Percentiles rank a stretch among this genome's conserved stretches.
phyloP scores from a whole-genome alignment of 2,113 vertebrate genomes.

The Corvus hawaiiensis region DNA sequence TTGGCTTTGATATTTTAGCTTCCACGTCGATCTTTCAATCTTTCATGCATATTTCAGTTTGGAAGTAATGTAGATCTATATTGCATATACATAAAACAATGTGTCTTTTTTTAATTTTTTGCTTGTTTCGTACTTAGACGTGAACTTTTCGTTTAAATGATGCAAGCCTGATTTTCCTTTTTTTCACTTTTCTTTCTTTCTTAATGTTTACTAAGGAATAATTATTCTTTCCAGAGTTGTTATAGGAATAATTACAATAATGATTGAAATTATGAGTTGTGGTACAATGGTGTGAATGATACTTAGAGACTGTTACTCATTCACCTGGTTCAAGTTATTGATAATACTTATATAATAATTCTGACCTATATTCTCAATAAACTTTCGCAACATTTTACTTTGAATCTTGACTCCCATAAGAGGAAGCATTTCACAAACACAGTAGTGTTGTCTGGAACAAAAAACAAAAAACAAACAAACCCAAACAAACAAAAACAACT shows the following conservation, averaged over 20 bases:
- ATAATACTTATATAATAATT: background rate
- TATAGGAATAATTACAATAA: constrained; percentile 22
- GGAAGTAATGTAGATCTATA: background rate
- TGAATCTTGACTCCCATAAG: background rate
- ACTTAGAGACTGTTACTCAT: background rate
- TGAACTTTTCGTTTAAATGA: constrained; percentile 55
- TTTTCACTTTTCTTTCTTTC: background rate
- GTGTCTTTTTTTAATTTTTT: background rate
- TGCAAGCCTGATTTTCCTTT: background rate
- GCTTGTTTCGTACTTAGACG: background rate
- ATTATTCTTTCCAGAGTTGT: background rate
- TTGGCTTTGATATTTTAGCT: constrained; percentile 62
- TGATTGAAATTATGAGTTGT: background rate
- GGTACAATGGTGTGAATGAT: background rate
- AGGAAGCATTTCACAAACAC: background rate
- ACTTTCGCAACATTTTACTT: background rate
- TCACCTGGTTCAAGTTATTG: background rate
- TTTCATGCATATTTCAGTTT: constrained; percentile 33
- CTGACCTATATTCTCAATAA: background rate
- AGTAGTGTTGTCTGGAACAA: background rate
- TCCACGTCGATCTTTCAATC: constrained; percentile 21
- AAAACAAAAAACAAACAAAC: background rate
- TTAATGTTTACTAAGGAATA: background rate
- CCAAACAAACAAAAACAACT: background rate
- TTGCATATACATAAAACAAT: background rate